phyloP scores from a whole-genome alignment of 2,113 vertebrate species.

The human (Homo sapiens) region DNA sequence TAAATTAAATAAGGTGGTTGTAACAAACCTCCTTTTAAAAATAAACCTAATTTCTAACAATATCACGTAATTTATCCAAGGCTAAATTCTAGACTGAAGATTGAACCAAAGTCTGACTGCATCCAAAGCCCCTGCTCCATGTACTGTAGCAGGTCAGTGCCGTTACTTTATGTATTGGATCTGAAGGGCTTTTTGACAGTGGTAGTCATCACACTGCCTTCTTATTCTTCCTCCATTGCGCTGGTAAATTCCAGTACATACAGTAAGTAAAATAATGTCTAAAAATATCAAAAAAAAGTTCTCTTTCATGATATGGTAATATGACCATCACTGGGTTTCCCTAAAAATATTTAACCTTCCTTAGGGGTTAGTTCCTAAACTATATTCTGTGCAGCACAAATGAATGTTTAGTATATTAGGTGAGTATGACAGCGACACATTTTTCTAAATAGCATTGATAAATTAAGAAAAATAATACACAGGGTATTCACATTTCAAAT shows the following conservation, averaged over 20 bases:
- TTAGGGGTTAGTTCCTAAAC: background rate
- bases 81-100: background rate
- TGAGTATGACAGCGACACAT: background rate
- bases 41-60: background rate
- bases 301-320: rapidly evolving
- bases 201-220: background rate
- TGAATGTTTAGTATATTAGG: background rate
- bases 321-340: background rate
- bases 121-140: background rate
- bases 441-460: background rate
- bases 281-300: background rate
- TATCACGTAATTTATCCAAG: background rate
- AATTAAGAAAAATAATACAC: background rate
- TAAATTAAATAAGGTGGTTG: background rate
- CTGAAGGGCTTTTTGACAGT: background rate
- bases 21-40: background rate
- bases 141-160: background rate
- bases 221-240: background rate
- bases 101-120: background rate
- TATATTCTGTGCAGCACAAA: background rate
- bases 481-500: background rate
- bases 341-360: background rate
- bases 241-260: background rate
- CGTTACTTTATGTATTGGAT: background rate
- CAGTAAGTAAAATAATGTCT: background rate